Conservation (phyloP, 1,140 invertebrate genomes). For the Lasioglossum baleicum region DNA sequence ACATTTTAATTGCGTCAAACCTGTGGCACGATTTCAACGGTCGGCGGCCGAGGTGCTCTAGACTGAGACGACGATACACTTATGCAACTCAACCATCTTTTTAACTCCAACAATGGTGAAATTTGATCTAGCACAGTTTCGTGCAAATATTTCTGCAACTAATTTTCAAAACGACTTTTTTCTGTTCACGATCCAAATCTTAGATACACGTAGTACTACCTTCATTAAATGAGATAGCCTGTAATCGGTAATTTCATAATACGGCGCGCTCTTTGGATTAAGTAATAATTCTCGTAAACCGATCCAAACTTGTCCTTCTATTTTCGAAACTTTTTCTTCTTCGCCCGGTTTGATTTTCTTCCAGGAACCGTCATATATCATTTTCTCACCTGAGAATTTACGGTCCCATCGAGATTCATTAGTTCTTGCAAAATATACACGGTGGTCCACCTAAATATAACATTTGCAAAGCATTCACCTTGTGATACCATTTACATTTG, state of each 20-base stretch:
- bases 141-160: slow-evolving; percentile 83
- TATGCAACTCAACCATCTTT: slow-evolving; percentile 84
- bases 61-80: slow-evolving; percentile 69
- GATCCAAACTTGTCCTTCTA: slow-evolving; percentile 88
- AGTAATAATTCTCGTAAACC: slow-evolving; percentile 85
- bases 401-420: slow-evolving; percentile 4
- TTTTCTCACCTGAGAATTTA: slow-evolving; percentile 60
- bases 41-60: slow-evolving; percentile 69
- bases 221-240: slow-evolving; percentile 83
- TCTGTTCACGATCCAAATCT: not conserved
- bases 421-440: too few species aligned
- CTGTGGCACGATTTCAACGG: slow-evolving; percentile 83
- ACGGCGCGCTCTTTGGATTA: slow-evolving; percentile 82
- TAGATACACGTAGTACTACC: slow-evolving; percentile 77
- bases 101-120: slow-evolving; percentile 86
- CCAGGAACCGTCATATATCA: slow-evolving; percentile 83
- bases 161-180: slow-evolving; percentile 9
- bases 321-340: slow-evolving; percentile 81
- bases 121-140: slow-evolving; percentile 87
- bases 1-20: slow-evolving; percentile 57
- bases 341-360: slow-evolving; percentile 79
- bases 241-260: slow-evolving; percentile 86
- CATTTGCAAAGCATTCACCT: too few species aligned
- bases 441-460: too few species aligned
- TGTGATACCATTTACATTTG: too few species aligned